Conservation (phyloP, 2,888 invertebrate species). For the Plebejus anna region DNA sequence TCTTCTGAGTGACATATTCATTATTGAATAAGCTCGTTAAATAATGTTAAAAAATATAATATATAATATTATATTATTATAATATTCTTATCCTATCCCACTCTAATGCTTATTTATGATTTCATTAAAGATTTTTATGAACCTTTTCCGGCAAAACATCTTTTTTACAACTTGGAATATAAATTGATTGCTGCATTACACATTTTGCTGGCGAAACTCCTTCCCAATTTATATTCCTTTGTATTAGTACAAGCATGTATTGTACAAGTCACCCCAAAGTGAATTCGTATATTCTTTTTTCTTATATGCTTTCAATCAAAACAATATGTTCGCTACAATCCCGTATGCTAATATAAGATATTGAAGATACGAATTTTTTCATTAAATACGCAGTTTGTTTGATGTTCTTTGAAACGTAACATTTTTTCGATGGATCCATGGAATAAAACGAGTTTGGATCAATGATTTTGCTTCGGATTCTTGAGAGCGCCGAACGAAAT, state of each 20-base stretch:
- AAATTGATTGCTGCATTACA: neutral
- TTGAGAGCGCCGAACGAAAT: conserved; percentile 5
- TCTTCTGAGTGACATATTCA: no score
- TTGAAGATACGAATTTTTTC: conserved; percentile 1
- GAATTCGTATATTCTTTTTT: conserved; percentile 1
- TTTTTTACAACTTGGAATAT: neutral
- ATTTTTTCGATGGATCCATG: neutral
- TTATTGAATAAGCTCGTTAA: no score
- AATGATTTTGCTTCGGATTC: conserved; percentile 7
- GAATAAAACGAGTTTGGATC: conserved; percentile 14
- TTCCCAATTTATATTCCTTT: neutral
- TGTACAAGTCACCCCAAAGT: conserved; percentile 5
- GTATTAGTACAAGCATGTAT: conserved; percentile 8
- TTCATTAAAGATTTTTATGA: neutral
- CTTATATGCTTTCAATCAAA: conserved; percentile 22
- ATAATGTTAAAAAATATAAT: no score
- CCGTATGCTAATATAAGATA: conserved; percentile 15
- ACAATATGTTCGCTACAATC: conserved; percentile 3
- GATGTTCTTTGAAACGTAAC: conserved; percentile 17
- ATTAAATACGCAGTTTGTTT: conserved; percentile 23
- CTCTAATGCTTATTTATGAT: neutral
- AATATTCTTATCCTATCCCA: no score
- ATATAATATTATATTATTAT: no score
- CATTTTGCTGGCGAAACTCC: neutral
- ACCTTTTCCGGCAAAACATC: neutral